phyloP scores from a whole-genome alignment of 2,797 vertebrate genomes.

The Megalops cyprinoides region DNA sequence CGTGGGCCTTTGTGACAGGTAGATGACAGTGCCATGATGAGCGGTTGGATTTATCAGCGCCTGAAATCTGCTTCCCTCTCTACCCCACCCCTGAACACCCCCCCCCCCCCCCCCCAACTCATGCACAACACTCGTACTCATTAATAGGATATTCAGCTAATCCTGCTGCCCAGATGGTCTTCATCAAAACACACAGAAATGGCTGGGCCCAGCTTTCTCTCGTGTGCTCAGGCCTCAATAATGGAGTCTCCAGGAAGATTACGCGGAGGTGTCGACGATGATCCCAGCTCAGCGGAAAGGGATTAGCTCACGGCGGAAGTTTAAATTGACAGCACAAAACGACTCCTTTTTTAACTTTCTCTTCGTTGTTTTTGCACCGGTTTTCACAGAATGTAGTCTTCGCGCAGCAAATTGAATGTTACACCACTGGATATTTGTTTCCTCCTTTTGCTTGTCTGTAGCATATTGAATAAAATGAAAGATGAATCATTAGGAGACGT shows the following conservation, averaged over 20 bases:
- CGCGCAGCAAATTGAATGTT: neutral
- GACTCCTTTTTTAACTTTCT: neutral
- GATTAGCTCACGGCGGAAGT: neutral
- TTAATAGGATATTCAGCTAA: conserved; percentile 21
- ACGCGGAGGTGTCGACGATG: neutral
- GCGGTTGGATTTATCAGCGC: neutral
- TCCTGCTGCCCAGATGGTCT: conserved; percentile 8
- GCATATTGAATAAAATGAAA: neutral
- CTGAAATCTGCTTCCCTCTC: neutral
- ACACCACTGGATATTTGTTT: neutral
- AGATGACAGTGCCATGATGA: neutral
- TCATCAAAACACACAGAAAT: conserved; percentile 13
- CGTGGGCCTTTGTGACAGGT: neutral
- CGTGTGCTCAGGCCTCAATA: neutral
- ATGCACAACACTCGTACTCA: neutral
- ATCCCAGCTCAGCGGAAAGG: neutral
- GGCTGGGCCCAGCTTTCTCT: neutral
- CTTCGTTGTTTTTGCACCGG: conserved; percentile 4
- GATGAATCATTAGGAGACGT: neutral
- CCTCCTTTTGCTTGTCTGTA: neutral
- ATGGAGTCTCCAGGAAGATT: conserved; percentile 19
- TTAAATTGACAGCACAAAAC: conserved; percentile 8
- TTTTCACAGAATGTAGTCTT: neutral
- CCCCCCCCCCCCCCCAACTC: too few species aligned
- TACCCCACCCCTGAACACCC: neutral